phyloP scores from a whole-genome alignment of 2,113 vertebrate species.

The Bettongia penicillata region DNA sequence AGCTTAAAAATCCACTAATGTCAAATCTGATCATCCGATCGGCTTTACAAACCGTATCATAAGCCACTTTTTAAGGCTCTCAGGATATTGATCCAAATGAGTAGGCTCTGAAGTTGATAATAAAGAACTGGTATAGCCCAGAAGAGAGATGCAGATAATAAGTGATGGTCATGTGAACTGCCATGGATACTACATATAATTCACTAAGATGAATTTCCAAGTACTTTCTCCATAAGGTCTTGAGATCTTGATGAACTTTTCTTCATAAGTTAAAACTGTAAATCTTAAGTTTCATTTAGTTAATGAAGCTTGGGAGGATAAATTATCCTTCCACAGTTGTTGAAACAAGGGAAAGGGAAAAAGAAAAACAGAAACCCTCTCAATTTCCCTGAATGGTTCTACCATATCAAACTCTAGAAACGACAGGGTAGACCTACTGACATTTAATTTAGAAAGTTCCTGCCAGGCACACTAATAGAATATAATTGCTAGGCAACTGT shows the following conservation, averaged over 20 bases:
- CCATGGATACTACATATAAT: neutral
- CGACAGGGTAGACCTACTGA: neutral
- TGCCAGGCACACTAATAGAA: neutral
- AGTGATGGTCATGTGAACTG: neutral
- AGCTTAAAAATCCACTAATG: neutral
- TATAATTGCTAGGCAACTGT: neutral
- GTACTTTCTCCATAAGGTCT: neutral
- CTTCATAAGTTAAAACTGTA: constrained; percentile 1
- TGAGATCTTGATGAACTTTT: neutral
- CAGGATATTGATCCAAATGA: neutral
- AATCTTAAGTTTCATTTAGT: constrained; percentile 55
- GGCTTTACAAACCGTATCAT: neutral
- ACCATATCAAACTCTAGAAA: neutral
- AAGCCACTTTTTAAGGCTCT: neutral
- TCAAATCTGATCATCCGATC: neutral
- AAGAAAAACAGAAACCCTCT: neutral
- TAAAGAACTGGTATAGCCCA: fast-evolving
- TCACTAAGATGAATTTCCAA: neutral
- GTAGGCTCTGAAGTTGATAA: neutral
- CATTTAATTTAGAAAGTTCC: neutral
- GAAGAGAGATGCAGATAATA: neutral
- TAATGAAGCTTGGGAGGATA: constrained; percentile 48
- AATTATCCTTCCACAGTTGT: neutral
- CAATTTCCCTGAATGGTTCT: constrained; percentile 24
- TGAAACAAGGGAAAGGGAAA: constrained; percentile 26